A percentile compares a stretch with the other conserved stretches of the same genome.
These are phyloP conservation scores for Hylaeus volcanicus DNA, from an alignment of 1,140 invertebrate genomes.

Conservation along the genomic window DNA sequence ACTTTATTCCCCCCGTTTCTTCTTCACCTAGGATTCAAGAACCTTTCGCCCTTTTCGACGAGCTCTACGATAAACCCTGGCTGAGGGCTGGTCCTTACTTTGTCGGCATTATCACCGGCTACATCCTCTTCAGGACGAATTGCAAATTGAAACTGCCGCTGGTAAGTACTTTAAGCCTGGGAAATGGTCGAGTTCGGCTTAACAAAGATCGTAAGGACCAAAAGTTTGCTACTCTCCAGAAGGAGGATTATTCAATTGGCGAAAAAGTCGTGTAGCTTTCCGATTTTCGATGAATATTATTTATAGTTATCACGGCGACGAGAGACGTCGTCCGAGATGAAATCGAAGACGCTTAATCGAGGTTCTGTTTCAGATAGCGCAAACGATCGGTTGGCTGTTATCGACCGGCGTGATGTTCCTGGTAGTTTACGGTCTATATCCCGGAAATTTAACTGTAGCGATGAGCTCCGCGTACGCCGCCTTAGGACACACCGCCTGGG, in stretches of 20 bases:
- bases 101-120: conserved; percentile 88
- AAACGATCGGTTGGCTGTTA: conserved; percentile 82
- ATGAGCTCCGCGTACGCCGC: conserved; percentile 83
- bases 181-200: background rate
- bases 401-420: conserved; percentile 83
- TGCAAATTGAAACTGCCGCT: conserved; percentile 84
- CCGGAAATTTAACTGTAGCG: conserved; percentile 84
- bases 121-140: conserved; percentile 87
- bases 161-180: conserved; percentile 70
- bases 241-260: too few relatives aligned
- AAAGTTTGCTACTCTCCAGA: too few relatives aligned
- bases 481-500: conserved; percentile 87
- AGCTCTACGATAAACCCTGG: conserved; percentile 93
- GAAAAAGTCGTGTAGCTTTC: too few relatives aligned
- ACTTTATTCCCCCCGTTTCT: background rate
- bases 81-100: conserved; percentile 90
- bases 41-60: conserved; percentile 91
- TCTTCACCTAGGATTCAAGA: conserved; percentile 83
- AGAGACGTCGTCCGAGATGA: too few relatives aligned
- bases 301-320: too few relatives aligned
- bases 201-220: background rate
- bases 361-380: conserved; percentile 51
- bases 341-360: background rate
- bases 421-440: conserved; percentile 89
- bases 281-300: too few relatives aligned